These are phyloP conservation scores for Siphamia tubifer DNA, from an alignment of 2,113 vertebrate species.

Conservation along the genomic window DNA sequence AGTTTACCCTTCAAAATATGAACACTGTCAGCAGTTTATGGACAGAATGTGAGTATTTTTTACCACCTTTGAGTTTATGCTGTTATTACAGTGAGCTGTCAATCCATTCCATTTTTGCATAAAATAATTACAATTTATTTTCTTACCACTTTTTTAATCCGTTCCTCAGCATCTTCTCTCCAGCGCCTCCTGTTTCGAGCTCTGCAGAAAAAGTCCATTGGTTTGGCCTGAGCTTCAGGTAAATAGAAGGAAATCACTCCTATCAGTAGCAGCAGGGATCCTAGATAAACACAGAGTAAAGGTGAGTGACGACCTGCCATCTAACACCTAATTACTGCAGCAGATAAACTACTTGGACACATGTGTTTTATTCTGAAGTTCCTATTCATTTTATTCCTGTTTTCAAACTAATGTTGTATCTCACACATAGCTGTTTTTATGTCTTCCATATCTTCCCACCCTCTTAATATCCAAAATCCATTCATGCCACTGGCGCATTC, in stretches of 20 bases:
- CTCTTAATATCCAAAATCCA: neutral
- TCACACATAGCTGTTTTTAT: too few species aligned
- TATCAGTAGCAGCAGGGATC: slow-evolving; percentile 63
- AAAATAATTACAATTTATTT: neutral
- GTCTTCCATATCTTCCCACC: neutral
- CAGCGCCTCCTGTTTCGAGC: neutral
- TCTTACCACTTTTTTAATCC: slow-evolving; percentile 46
- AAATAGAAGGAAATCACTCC: slow-evolving; percentile 40
- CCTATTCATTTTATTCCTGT: neutral
- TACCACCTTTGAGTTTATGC: too few species aligned
- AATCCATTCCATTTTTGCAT: too few species aligned
- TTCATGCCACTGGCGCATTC: accelerated
- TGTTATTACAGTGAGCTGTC: too few species aligned
- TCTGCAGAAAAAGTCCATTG: slow-evolving; percentile 53
- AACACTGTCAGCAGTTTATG: too few species aligned
- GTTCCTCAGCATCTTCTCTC: neutral
- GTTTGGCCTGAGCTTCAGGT: slow-evolving; percentile 17
- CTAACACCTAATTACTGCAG: neutral
- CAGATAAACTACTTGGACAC: neutral
- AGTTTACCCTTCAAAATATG: too few species aligned
- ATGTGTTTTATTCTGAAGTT: neutral
- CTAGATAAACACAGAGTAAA: slow-evolving; percentile 12
- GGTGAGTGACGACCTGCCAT: slow-evolving; percentile 6
- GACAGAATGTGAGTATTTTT: too few species aligned
- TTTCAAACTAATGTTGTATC: neutral